Conservation (phyloP, 2,113 vertebrate species). For the Cheirogaleus medius region DNA sequence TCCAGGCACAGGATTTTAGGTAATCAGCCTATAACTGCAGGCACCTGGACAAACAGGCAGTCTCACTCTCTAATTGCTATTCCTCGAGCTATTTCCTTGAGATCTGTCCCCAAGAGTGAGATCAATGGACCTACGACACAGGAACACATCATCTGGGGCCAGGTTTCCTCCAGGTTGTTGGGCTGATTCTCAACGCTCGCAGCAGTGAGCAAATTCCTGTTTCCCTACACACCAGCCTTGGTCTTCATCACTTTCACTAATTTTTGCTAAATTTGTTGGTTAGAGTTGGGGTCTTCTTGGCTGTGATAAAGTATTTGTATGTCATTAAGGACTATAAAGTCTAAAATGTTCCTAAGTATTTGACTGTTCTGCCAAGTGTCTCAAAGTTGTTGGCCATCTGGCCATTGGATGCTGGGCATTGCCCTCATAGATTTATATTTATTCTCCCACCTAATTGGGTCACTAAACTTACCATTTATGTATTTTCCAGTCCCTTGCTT, state of each 20-base stretch:
- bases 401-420: not conserved
- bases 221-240: not conserved
- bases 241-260: not conserved
- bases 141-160: not conserved
- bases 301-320: not conserved
- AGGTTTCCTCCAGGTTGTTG: not conserved
- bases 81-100: conserved; percentile 1
- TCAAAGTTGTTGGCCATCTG: not conserved
- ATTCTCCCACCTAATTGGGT: not conserved
- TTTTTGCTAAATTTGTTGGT: conserved; percentile 11
- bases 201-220: not conserved
- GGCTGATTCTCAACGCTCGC: not conserved
- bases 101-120: not conserved
- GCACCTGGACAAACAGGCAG: not conserved
- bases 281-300: not conserved
- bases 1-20: conserved; percentile 20
- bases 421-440: conserved; percentile 6
- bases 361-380: not conserved
- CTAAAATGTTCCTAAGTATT: not conserved
- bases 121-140: not conserved
- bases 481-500: not conserved
- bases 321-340: not conserved
- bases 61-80: not conserved
- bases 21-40: not conserved
- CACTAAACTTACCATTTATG: not conserved